Percentiles rank a stretch among this genome's conserved stretches.
Evolutionary conservation across 1,140 invertebrate species (phyloP).

Genomic region (Trypoxylus dichotomus): DNA sequence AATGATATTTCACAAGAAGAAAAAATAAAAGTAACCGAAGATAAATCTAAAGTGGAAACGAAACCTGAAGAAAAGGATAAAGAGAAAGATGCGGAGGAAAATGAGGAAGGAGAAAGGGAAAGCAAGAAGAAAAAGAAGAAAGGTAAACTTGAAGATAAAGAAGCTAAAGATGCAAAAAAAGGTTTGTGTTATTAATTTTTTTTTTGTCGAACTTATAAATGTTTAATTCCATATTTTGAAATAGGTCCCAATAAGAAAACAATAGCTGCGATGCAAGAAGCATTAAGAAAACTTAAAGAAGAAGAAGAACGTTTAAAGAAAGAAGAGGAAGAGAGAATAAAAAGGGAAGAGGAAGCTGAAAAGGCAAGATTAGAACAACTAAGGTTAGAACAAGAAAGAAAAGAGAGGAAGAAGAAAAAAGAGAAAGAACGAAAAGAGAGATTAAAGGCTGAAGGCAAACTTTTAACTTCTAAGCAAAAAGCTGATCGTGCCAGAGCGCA

Average conservation of each 20-base stretch:
- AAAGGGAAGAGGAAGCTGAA: conserved; percentile 74
- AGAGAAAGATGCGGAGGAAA: conserved; percentile 47
- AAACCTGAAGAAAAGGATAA: conserved; percentile 38
- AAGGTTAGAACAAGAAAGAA: conserved; percentile 81
- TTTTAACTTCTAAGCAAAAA: conserved; percentile 90
- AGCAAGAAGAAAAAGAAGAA: conserved; percentile 54
- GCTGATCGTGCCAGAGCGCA: conserved; percentile 84
- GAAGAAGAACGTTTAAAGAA: conserved; percentile 79
- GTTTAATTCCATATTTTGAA: conserved; percentile 40
- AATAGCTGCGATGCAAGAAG: conserved; percentile 87
- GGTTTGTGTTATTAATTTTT: conserved; percentile 36
- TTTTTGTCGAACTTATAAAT: conserved; percentile 7
- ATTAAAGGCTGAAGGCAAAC: conserved; percentile 92
- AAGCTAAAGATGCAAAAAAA: conserved; percentile 55
- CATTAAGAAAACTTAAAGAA: conserved; percentile 83
- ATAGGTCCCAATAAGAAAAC: conserved; percentile 73
- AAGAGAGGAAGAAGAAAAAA: conserved; percentile 90
- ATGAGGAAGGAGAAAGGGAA: conserved; percentile 51
- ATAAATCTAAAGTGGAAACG: not conserved
- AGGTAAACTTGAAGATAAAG: conserved; percentile 52
- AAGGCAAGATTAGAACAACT: conserved; percentile 72
- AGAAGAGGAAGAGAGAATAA: conserved; percentile 81
- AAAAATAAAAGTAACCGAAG: conserved; percentile 45
- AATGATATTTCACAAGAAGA: conserved; percentile 43
- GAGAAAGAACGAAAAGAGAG: conserved; percentile 93